Evolutionary conservation across 2,797 vertebrate species (phyloP), one percentile per base, ranked within the genome.

Genomic region (Alfaro cultratus): DNA sequence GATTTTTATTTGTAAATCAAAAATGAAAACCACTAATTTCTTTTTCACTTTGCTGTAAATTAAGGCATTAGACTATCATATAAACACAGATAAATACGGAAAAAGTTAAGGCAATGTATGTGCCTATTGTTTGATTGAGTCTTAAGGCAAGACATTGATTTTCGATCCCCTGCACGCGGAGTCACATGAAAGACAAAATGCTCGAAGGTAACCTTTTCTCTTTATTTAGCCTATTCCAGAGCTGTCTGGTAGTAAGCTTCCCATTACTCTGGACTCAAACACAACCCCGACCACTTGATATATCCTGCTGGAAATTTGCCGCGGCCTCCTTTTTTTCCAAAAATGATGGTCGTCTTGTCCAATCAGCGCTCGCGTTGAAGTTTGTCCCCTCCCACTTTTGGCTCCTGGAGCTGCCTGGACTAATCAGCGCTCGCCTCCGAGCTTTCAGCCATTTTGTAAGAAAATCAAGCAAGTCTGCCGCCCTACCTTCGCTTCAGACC

Each of bases 381-480:
- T 57, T 16, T 67, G 77, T 29, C 85, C 89, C 94, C 95, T 92
- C 96, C 96, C 1, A 1, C 16, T 77, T 71, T 70, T 51, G 83
- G 86, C 86, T 87, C 92, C 88, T 83, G 80, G 77, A 79, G 78
- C 84, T 43, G 74, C 62, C 74, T 85, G 80, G 93, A 92, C 95
- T 86, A 96, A 96, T 96, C 92, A 93, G 85, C 91, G 88, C 71
- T 73, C 92, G 92, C 87, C 94, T 92, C 89, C 80, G 89, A 72
- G 73, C 74, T 83, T 93, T 90, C 96, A 94, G 95, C 96, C 96
- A 96, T 96, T 96, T 96, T 96, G 96, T 96, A 95, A 96, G 95
- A 95, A 93, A 93, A 91, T 92, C 92, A 92, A 90, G 91, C 90
- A 90, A 93, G 91, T 90, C 85, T 91, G 87, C 93, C 92, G 93